phyloP scores from a whole-genome alignment of 2,888 invertebrate genomes.

The Acanthosepion pharaonis region DNA sequence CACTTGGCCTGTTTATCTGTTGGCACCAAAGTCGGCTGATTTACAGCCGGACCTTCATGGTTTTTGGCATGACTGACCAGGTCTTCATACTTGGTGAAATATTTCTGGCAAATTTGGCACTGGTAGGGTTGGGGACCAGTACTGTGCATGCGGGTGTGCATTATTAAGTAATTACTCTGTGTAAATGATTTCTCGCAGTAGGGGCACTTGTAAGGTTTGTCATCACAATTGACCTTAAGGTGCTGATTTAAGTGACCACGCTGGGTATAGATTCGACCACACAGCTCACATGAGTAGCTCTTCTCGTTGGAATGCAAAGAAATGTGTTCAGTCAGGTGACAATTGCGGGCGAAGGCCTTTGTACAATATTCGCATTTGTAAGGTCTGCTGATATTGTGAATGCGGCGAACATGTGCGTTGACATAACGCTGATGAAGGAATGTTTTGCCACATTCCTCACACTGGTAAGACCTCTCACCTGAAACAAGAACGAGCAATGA shows the following conservation, averaged over 20 bases:
- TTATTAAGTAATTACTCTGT: background rate
- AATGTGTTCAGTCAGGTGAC: constrained; percentile 45
- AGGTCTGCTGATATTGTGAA: constrained; percentile 47
- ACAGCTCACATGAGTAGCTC: constrained; percentile 34
- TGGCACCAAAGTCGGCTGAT: background rate
- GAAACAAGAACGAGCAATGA: constrained; percentile 43
- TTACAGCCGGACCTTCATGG: background rate
- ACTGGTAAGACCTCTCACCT: constrained; percentile 46
- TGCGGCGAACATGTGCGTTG: constrained; percentile 46
- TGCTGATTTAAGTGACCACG: constrained; percentile 8
- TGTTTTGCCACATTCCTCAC: constrained; percentile 42
- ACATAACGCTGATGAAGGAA: constrained; percentile 47
- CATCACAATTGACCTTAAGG: constrained; percentile 11
- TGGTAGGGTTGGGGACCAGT: background rate
- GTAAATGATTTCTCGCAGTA: background rate
- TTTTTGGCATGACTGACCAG: background rate
- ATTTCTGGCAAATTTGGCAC: constrained; percentile 1
- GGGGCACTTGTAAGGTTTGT: background rate
- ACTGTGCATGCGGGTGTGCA: constrained; percentile 2
- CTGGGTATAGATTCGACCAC: constrained; percentile 33
- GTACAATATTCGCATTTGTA: constrained; percentile 46
- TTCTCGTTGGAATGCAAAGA: constrained; percentile 41
- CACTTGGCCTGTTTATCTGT: background rate
- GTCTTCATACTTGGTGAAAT: background rate
- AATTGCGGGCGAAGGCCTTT: constrained; percentile 41